Conservation (phyloP, 2,797 vertebrate species). For the Chrysocyon brachyurus region DNA sequence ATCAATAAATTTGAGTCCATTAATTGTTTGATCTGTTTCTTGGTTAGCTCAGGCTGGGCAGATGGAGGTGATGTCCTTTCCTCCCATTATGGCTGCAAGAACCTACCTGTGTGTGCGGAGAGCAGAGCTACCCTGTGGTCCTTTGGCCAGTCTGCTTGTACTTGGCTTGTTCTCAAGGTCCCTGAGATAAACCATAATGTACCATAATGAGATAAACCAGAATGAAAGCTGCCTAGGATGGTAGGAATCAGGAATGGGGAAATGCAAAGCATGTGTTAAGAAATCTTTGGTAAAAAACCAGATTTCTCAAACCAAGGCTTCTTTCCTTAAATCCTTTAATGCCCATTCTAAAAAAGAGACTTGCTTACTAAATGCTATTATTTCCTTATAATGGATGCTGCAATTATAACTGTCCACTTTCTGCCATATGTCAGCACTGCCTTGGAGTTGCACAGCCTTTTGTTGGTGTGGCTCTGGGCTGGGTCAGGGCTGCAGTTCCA, state of each 20-base stretch:
- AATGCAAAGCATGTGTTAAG: neutral
- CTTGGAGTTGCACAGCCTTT: neutral
- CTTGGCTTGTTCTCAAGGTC: neutral
- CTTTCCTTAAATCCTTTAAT: neutral
- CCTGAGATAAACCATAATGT: neutral
- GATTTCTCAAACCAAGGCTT: neutral
- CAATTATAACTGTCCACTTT: neutral
- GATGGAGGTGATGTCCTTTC: neutral
- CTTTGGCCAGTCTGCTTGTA: neutral
- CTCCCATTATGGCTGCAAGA: neutral
- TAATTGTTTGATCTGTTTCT: neutral
- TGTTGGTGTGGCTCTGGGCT: neutral
- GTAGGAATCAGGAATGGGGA: neutral
- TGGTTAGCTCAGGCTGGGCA: neutral
- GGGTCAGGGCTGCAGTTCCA: neutral
- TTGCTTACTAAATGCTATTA: neutral
- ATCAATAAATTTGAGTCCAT: neutral
- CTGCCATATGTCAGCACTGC: neutral
- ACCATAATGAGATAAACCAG: neutral
- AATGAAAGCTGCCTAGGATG: neutral
- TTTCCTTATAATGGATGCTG: neutral
- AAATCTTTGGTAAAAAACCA: neutral
- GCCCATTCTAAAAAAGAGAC: neutral
- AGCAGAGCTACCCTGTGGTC: neutral
- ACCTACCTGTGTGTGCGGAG: neutral